Percentiles rank a stretch among this genome's conserved stretches.
phyloP scores from a whole-genome alignment of 2,113 vertebrate species.

The Podocnemis expansa region DNA sequence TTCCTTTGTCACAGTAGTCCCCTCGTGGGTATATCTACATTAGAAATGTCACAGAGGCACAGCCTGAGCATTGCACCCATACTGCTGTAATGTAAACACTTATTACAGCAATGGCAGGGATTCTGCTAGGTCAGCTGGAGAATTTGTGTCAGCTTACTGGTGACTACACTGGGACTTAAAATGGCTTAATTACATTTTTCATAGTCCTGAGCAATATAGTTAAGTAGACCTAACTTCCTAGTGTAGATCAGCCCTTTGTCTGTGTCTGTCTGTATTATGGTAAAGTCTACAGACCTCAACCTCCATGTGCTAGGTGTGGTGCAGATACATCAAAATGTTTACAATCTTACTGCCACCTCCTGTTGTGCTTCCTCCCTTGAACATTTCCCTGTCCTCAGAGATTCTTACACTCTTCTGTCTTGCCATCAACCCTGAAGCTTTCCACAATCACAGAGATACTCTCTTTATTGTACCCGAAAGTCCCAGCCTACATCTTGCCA shows the following conservation, averaged over 20 bases:
- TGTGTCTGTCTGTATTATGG: background rate
- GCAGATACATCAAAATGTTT: background rate
- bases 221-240: too few relatives aligned
- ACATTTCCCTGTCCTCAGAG: background rate
- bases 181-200: background rate
- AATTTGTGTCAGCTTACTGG: background rate
- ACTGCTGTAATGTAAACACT: background rate
- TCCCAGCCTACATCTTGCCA: background rate
- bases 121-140: background rate
- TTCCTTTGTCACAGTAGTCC: background rate
- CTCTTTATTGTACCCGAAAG: background rate
- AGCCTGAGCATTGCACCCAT: background rate
- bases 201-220: background rate
- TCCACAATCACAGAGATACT: background rate
- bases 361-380: background rate
- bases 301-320: background rate
- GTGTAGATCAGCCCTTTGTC: background rate
- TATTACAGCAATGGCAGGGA: background rate
- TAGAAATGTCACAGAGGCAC: background rate
- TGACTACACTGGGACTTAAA: background rate
- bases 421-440: background rate
- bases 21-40: background rate
- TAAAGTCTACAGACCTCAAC: background rate
- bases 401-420: background rate
- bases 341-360: background rate